Evolutionary conservation across 1,140 invertebrate species (phyloP).

Genomic region (Diorhabda elongata): DNA sequence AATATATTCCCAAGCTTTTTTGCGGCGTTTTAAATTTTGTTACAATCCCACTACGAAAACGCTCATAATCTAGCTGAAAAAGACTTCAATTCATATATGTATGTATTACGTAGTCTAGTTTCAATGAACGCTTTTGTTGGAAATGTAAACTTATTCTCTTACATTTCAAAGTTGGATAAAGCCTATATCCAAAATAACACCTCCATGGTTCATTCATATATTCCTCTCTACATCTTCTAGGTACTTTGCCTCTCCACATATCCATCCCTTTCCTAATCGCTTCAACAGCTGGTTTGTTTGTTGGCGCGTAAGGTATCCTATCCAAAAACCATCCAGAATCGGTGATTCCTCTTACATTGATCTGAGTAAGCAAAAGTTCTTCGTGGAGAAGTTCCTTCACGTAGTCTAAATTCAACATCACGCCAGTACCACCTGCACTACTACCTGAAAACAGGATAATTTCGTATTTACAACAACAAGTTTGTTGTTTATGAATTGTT

Average conservation of each 20-base stretch:
- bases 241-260: slow-evolving; percentile 79
- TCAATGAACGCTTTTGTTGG: too few relatives aligned
- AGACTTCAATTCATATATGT: too few relatives aligned
- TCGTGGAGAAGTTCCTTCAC: slow-evolving; percentile 67
- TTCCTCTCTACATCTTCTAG: slow-evolving; percentile 63
- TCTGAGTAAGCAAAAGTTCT: slow-evolving; percentile 56
- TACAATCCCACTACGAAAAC: too few relatives aligned
- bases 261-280: slow-evolving; percentile 73
- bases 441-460: slow-evolving; percentile 54
- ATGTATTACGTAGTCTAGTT: too few relatives aligned
- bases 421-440: slow-evolving; percentile 87
- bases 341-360: slow-evolving; percentile 73
- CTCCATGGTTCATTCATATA: slow-evolving; percentile 77
- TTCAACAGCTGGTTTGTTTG: slow-evolving; percentile 55
- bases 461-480: too few relatives aligned
- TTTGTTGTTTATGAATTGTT: background rate
- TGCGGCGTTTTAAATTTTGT: too few relatives aligned
- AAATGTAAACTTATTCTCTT: slow-evolving; percentile 35
- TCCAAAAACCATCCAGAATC: slow-evolving; percentile 95
- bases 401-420: slow-evolving; percentile 84
- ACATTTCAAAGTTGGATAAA: slow-evolving; percentile 83
- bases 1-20: too few relatives aligned
- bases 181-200: slow-evolving; percentile 88
- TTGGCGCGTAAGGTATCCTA: slow-evolving; percentile 63
- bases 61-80: too few relatives aligned